These are phyloP conservation scores for Oryzias javanicus DNA, from an alignment of 2,113 vertebrate genomes.

Conservation along the genomic window DNA sequence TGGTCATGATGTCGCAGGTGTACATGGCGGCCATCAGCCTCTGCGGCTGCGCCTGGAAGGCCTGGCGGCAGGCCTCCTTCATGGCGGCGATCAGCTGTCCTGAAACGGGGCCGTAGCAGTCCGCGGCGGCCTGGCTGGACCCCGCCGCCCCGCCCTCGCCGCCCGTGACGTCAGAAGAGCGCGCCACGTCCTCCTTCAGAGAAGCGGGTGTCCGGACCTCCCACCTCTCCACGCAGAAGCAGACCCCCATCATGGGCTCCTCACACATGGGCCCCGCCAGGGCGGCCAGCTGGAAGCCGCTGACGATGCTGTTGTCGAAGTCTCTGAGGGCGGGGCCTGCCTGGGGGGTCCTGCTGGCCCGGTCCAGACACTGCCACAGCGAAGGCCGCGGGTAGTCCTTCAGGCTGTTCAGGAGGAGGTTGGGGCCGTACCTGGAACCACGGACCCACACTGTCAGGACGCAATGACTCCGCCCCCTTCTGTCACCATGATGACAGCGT, in stretches of 20 bases:
- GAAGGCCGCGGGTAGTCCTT: slow-evolving; percentile 81
- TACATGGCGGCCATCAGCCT: slow-evolving; percentile 96
- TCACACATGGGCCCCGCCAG: slow-evolving; percentile 96
- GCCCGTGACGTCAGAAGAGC: not conserved
- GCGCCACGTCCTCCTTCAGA: too few relatives aligned
- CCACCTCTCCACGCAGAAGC: slow-evolving; percentile 90
- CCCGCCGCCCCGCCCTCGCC: not conserved
- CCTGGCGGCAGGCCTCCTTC: slow-evolving; percentile 91
- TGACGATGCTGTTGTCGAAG: slow-evolving; percentile 90
- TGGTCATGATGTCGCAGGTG: slow-evolving; percentile 95
- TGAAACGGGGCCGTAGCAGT: slow-evolving; percentile 91
- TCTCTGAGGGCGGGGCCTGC: slow-evolving; percentile 69
- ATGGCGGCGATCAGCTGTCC: slow-evolving; percentile 94
- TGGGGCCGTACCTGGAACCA: slow-evolving; percentile 85
- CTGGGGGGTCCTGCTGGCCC: slow-evolving; percentile 32
- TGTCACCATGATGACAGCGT: too few relatives aligned
- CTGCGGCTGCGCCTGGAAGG: slow-evolving; percentile 90
- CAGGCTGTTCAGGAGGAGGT: slow-evolving; percentile 86
- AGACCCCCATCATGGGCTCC: slow-evolving; percentile 97
- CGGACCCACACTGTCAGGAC: too few relatives aligned
- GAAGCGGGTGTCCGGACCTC: slow-evolving; percentile 73
- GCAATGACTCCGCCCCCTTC: too few relatives aligned
- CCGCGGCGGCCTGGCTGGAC: slow-evolving; percentile 27
- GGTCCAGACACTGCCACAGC: slow-evolving; percentile 85
- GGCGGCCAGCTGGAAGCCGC: slow-evolving; percentile 92